Percentiles rank a stretch among this genome's conserved stretches.
Evolutionary conservation across 1,140 invertebrate species (phyloP).

Genomic region (Agrypnia vestita): DNA sequence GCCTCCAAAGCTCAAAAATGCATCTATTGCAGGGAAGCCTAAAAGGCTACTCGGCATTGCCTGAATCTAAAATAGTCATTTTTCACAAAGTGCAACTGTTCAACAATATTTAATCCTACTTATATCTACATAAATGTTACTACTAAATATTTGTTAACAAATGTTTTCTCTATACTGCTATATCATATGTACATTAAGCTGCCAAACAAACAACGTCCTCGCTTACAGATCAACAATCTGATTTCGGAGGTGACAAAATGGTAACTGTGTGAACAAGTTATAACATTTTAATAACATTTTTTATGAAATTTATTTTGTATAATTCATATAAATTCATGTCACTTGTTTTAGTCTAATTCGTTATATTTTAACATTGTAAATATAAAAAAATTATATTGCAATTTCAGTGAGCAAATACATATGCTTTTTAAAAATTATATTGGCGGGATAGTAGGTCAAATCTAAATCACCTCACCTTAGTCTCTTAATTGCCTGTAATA

Average conservation of each 20-base stretch:
- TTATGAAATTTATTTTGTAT: slow-evolving; percentile 19
- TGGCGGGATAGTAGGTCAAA: slow-evolving; percentile 11
- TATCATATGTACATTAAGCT: slow-evolving; percentile 51
- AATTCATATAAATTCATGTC: slow-evolving; percentile 19
- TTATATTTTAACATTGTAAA: neutral
- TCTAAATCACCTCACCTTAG: neutral
- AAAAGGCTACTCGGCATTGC: neutral
- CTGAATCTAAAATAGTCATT: neutral
- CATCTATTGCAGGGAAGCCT: neutral
- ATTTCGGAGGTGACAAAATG: slow-evolving; percentile 47
- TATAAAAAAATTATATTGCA: slow-evolving; percentile 20
- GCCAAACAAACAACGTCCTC: slow-evolving; percentile 49
- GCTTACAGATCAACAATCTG: slow-evolving; percentile 33
- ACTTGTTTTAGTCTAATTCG: slow-evolving; percentile 9
- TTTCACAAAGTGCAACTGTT: slow-evolving; percentile 48
- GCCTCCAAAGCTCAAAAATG: too few relatives aligned
- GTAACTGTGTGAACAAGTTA: slow-evolving; percentile 45
- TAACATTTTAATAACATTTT: slow-evolving; percentile 45
- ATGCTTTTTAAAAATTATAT: slow-evolving; percentile 15
- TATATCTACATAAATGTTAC: slow-evolving; percentile 45
- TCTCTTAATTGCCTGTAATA: slow-evolving; percentile 25
- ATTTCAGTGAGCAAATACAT: slow-evolving; percentile 6
- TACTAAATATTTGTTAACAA: slow-evolving; percentile 47
- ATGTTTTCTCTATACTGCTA: slow-evolving; percentile 40
- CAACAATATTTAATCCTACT: slow-evolving; percentile 48